A percentile compares a stretch with the other conserved stretches of the same genome.
Conservation (phyloP, 2,888 invertebrate genomes). For the Synanthedon myopaeformis region DNA sequence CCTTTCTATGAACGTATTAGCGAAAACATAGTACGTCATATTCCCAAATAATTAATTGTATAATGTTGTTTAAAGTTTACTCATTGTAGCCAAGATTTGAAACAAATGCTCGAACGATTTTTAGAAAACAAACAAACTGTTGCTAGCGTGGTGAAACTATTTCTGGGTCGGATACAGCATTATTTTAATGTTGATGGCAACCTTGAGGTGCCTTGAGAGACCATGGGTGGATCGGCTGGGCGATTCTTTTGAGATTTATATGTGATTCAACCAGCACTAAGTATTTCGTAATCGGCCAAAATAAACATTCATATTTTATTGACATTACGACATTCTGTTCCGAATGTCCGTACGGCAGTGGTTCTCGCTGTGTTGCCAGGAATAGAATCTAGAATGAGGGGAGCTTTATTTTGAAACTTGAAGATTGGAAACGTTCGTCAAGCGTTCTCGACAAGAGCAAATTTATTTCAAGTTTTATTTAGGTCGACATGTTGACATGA, state of each 20-base stretch:
- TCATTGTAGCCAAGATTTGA: constrained; percentile 16
- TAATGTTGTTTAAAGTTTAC: constrained; percentile 21
- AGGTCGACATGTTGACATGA: constrained; percentile 6
- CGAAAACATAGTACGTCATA: constrained; percentile 7
- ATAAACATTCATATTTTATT: constrained; percentile 66
- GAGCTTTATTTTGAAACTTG: constrained; percentile 52
- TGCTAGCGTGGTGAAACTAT: constrained; percentile 27
- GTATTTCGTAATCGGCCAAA: constrained; percentile 63
- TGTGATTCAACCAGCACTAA: constrained; percentile 36
- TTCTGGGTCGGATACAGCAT: constrained; percentile 48
- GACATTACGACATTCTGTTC: constrained; percentile 61
- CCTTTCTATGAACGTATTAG: constrained; percentile 13
- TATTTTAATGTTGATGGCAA: constrained; percentile 40
- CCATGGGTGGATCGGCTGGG: constrained; percentile 37
- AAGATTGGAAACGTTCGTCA: constrained; percentile 10
- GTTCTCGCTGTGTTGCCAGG: constrained; percentile 29
- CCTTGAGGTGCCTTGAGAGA: constrained; percentile 60
- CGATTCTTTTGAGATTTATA: constrained; percentile 54
- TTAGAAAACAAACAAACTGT: constrained; percentile 29
- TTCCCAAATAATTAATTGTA: constrained; percentile 23
- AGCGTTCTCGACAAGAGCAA: constrained; percentile 5
- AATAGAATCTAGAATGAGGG: constrained; percentile 53
- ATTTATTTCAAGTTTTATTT: constrained; percentile 21
- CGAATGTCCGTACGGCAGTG: constrained; percentile 32
- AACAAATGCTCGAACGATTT: constrained; percentile 27